Percentiles rank a stretch among this genome's conserved stretches.
Evolutionary conservation across 2,888 invertebrate genomes (phyloP).

Genomic region (Diachrysia chrysitis): DNA sequence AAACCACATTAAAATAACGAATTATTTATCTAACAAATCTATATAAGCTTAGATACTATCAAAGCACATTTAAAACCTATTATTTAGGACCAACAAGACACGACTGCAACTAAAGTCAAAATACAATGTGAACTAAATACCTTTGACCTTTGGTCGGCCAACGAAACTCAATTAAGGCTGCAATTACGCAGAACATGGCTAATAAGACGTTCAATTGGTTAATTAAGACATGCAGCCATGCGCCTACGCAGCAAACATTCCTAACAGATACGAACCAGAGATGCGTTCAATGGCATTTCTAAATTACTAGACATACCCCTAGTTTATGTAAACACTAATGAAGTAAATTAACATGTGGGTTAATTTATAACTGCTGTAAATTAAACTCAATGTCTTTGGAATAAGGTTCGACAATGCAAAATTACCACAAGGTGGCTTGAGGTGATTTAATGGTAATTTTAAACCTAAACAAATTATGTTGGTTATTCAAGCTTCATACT

Average conservation of each 20-base stretch:
- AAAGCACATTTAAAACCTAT: slow-evolving; percentile 36
- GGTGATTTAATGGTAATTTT: not conserved
- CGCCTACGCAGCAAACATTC: slow-evolving; percentile 67
- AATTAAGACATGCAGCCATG: slow-evolving; percentile 77
- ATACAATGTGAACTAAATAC: slow-evolving; percentile 74
- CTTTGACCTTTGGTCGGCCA: slow-evolving; percentile 73
- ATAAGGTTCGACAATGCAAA: not conserved
- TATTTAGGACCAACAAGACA: slow-evolving; percentile 64
- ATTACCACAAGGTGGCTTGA: not conserved
- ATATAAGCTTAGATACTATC: too few species aligned
- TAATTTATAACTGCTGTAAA: slow-evolving; percentile 16
- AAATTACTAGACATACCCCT: slow-evolving; percentile 38
- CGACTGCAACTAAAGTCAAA: slow-evolving; percentile 72
- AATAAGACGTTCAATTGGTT: slow-evolving; percentile 75
- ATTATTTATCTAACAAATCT: slow-evolving; percentile 14
- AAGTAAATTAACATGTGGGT: slow-evolving; percentile 28
- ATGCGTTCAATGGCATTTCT: slow-evolving; percentile 45
- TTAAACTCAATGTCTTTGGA: slow-evolving; percentile 17
- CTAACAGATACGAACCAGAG: slow-evolving; percentile 43
- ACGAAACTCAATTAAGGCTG: slow-evolving; percentile 50
- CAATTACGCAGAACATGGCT: slow-evolving; percentile 62
- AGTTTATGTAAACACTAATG: slow-evolving; percentile 30
- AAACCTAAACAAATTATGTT: too few species aligned
- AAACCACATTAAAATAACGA: too few species aligned
- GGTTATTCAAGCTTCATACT: too few species aligned